phyloP scores from a whole-genome alignment of 2,888 invertebrate genomes.

The Meiosimyza decipiens region DNA sequence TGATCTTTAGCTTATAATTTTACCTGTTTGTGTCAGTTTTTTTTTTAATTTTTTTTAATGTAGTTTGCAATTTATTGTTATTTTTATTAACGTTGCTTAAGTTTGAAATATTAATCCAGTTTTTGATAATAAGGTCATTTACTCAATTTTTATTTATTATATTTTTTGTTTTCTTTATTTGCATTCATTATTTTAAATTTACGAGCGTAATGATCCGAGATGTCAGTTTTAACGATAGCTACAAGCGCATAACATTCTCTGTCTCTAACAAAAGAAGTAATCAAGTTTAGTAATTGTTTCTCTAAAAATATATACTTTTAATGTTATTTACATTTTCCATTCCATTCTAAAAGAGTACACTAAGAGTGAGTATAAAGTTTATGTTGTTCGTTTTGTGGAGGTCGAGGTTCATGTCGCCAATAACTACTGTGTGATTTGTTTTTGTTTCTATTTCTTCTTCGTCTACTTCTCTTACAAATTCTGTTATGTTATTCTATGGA shows the following conservation, averaged over 20 bases:
- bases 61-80: background rate
- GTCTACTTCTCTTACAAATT: background rate
- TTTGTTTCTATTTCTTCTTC: background rate
- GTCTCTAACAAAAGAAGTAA: no score
- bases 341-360: no score
- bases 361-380: no score
- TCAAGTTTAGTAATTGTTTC: no score
- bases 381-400: background rate
- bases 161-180: background rate
- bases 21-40: no score
- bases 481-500: background rate
- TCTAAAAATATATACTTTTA: no score
- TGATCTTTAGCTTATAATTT: background rate
- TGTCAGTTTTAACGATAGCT: background rate
- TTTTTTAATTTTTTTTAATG: background rate
- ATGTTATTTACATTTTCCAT: no score
- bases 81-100: background rate
- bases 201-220: slow-evolving; percentile 25
- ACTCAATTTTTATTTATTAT: background rate
- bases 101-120: slow-evolving; percentile 10
- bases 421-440: background rate
- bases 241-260: background rate
- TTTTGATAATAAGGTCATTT: slow-evolving; percentile 11
- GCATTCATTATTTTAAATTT: background rate
- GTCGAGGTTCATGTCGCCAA: slow-evolving; percentile 22